Conservation (phyloP, 2,888 invertebrate genomes). For the Microplitis deprimator region DNA sequence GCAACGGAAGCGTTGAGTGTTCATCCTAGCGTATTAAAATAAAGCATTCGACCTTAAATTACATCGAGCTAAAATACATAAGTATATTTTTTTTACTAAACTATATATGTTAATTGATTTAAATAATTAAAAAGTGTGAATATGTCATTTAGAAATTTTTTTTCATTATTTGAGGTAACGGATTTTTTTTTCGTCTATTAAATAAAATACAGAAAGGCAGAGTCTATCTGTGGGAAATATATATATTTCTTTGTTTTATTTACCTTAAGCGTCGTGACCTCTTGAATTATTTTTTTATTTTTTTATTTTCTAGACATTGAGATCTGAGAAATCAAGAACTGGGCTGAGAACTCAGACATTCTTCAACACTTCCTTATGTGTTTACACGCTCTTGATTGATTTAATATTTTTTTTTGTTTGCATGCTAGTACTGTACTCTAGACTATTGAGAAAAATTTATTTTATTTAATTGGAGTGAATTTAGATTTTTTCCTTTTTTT, state of each 20-base stretch:
- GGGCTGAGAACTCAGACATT: not conserved
- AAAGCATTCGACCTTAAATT: not conserved
- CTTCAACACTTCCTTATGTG: not conserved
- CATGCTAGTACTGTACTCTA: not conserved
- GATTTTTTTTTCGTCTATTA: not conserved
- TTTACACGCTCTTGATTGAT: not conserved
- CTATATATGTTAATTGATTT: not conserved
- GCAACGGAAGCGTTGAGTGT: constrained; percentile 1
- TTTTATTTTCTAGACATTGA: not conserved
- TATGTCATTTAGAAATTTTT: not conserved
- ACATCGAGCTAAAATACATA: not conserved
- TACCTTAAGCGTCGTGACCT: constrained; percentile 1
- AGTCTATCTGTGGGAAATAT: not conserved
- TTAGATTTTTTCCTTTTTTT: too few relatives aligned
- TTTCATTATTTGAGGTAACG: not conserved
- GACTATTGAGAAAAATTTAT: not conserved
- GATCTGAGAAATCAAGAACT: not conserved
- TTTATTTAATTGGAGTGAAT: not conserved
- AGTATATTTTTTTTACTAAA: not conserved
- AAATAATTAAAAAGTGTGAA: not conserved
- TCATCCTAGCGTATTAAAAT: not conserved
- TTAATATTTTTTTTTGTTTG: not conserved
- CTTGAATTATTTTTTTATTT: not conserved
- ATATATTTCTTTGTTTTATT: not conserved
- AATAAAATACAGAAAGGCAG: not conserved